Conservation (phyloP, 2,888 invertebrate genomes). For the Molanna angustata region DNA sequence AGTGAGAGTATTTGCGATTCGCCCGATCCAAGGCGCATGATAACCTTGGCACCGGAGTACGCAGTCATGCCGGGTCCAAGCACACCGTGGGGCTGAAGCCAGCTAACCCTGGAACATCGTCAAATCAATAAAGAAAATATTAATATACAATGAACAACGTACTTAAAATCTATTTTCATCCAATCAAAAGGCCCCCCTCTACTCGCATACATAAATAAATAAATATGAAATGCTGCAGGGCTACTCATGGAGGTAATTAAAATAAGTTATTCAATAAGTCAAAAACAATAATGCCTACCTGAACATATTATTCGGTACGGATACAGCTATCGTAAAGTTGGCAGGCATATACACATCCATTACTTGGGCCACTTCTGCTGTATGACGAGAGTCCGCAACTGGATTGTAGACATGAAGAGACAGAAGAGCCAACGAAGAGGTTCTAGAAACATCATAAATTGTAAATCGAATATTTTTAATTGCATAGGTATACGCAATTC, state of each 20-base stretch:
- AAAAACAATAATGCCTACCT: slow-evolving; percentile 20
- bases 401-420: slow-evolving; percentile 59
- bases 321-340: slow-evolving; percentile 48
- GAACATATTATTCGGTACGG: slow-evolving; percentile 13
- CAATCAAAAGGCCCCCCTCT: no score
- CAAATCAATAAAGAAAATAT: slow-evolving; percentile 4
- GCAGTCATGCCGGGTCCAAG: slow-evolving; percentile 44
- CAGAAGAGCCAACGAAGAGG: slow-evolving; percentile 47
- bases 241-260: no score
- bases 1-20: slow-evolving; percentile 15
- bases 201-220: no score
- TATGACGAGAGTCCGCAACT: slow-evolving; percentile 61
- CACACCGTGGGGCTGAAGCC: slow-evolving; percentile 45
- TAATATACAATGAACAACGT: no score
- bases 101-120: slow-evolving; percentile 39
- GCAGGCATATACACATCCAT: slow-evolving; percentile 64
- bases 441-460: slow-evolving; percentile 37
- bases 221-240: no score
- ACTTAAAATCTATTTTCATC: no score
- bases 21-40: slow-evolving; percentile 4
- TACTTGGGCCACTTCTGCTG: slow-evolving; percentile 66
- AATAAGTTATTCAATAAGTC: no score
- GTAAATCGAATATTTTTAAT: no score
- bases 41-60: slow-evolving; percentile 46
- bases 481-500: no score